phyloP scores from a whole-genome alignment of 2,888 invertebrate species.

The Ectobius pallidus region DNA sequence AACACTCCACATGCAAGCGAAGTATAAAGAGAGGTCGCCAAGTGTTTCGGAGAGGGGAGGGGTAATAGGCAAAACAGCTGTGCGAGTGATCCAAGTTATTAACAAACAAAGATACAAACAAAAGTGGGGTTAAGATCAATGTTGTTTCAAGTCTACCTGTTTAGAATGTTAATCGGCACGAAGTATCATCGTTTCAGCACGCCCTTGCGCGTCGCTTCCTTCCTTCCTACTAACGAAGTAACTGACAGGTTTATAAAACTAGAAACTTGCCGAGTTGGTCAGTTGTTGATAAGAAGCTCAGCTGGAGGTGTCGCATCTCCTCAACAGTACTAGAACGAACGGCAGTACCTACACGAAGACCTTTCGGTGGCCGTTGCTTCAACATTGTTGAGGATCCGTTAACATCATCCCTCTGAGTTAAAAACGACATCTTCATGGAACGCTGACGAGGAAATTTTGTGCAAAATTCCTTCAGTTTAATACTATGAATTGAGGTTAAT shows the following conservation, averaged over 20 bases:
- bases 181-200: too few species aligned
- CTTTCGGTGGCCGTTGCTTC: not conserved
- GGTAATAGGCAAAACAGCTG: not conserved
- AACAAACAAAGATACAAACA: not conserved
- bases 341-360: not conserved
- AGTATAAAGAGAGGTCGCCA: too few species aligned
- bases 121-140: too few species aligned
- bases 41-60: not conserved
- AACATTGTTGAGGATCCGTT: not conserved
- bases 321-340: not conserved
- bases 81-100: not conserved
- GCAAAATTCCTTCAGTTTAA: too few species aligned
- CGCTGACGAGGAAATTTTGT: too few species aligned
- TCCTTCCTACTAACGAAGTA: not conserved
- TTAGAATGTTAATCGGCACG: too few species aligned
- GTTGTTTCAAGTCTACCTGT: not conserved
- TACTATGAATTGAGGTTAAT: too few species aligned
- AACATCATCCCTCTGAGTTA: too few species aligned
- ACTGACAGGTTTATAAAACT: conserved; percentile 3
- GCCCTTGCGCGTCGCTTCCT: not conserved
- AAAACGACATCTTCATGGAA: too few species aligned
- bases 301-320: not conserved
- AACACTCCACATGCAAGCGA: too few species aligned
- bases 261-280: not conserved
- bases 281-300: not conserved